A percentile compares a stretch with the other conserved stretches of the same genome.
These are phyloP conservation scores for Campoletis sonorensis DNA, from an alignment of 1,140 invertebrate species.

Conservation along the genomic window DNA sequence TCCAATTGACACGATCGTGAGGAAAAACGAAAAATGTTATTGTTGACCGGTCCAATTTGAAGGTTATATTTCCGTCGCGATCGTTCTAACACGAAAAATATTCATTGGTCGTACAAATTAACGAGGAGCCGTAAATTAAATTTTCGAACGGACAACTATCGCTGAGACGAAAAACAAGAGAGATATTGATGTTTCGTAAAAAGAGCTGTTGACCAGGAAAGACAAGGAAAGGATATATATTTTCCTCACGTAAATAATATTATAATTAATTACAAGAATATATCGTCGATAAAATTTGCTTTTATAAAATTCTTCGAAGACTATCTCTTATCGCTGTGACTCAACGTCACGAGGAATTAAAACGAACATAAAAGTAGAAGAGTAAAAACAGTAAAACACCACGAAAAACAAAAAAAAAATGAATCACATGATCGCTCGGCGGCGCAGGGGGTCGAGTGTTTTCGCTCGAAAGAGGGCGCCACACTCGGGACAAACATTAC, in stretches of 20 bases:
- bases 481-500: neutral
- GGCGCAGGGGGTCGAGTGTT: neutral
- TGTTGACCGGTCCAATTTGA: too few species aligned
- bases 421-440: neutral
- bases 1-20: too few species aligned
- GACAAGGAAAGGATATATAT: neutral
- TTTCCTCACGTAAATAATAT: neutral
- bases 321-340: neutral
- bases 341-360: neutral
- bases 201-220: neutral
- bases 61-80: neutral
- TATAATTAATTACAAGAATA: neutral
- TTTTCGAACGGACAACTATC: neutral
- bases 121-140: neutral
- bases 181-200: neutral
- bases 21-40: too few species aligned
- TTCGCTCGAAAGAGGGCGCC: neutral
- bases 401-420: neutral
- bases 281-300: neutral
- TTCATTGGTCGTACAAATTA: neutral
- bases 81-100: neutral
- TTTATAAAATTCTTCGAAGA: neutral
- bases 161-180: neutral
- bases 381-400: neutral
- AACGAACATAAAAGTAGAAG: neutral